phyloP scores from a whole-genome alignment of 2,113 vertebrate genomes.

The Perccottus glenii region DNA sequence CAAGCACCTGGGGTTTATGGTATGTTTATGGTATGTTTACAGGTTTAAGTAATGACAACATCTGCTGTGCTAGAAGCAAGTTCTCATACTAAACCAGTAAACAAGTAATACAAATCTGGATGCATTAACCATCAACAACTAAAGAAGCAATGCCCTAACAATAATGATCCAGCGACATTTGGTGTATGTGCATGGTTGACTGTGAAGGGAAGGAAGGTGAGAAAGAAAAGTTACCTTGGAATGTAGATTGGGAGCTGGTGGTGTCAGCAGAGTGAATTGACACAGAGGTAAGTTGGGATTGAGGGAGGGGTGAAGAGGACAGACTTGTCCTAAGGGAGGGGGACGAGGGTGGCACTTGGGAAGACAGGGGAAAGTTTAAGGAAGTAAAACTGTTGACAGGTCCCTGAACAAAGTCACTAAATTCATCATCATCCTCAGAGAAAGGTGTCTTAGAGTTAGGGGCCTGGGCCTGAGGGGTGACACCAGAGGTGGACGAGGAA shows the following conservation, averaged over 20 bases:
- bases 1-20: too few relatives aligned
- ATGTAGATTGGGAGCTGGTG: constrained; percentile 83
- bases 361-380: constrained; percentile 72
- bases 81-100: constrained; percentile 32
- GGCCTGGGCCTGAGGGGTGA: constrained; percentile 61
- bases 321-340: constrained; percentile 76
- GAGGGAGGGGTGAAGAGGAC: constrained; percentile 48
- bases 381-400: constrained; percentile 81
- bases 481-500: constrained; percentile 71
- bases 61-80: constrained; percentile 50
- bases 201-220: constrained; percentile 26
- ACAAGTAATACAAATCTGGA: constrained; percentile 14
- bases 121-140: constrained; percentile 23
- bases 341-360: constrained; percentile 62
- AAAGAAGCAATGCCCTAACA: background rate
- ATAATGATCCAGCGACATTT: constrained; percentile 7
- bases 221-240: constrained; percentile 80
- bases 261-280: constrained; percentile 80
- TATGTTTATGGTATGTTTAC: constrained; percentile 18
- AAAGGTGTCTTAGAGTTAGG: constrained; percentile 76
- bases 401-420: constrained; percentile 98
- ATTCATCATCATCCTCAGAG: constrained; percentile 85
- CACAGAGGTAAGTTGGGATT: constrained; percentile 68
- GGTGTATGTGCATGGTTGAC: constrained; percentile 2
- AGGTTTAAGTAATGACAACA: constrained; percentile 38